Evolutionary conservation across 1,140 invertebrate species (phyloP).

Genomic region (Papilio glaucus): DNA sequence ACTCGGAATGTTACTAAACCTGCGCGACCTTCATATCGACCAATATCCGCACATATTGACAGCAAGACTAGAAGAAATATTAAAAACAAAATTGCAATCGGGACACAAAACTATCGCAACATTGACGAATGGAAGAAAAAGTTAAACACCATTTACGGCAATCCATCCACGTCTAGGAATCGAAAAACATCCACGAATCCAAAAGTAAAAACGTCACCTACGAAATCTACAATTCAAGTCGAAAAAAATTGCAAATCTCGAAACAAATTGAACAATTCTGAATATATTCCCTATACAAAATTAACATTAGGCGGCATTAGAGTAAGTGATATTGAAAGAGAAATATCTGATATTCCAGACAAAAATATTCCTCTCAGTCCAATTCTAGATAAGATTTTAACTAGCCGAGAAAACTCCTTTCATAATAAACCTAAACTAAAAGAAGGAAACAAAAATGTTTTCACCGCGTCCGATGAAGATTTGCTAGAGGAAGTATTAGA

Average conservation of each 20-base stretch:
- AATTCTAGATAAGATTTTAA: conserved; percentile 71
- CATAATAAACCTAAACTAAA: conserved; percentile 53
- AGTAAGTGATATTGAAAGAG: conserved; percentile 73
- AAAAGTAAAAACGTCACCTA: conserved; percentile 37
- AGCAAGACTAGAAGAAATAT: conserved; percentile 42
- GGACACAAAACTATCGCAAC: conserved; percentile 40
- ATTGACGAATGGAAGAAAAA: conserved; percentile 71
- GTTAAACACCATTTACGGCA: conserved; percentile 66
- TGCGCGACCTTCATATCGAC: neutral
- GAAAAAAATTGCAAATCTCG: conserved; percentile 43
- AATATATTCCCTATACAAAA: conserved; percentile 81
- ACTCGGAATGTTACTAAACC: conserved; percentile 41
- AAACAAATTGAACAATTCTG: conserved; percentile 59
- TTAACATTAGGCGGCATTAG: conserved; percentile 76
- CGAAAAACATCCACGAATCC: conserved; percentile 43
- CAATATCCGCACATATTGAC: conserved; percentile 14
- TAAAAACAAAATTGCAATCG: conserved; percentile 43
- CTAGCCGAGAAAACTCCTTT: conserved; percentile 66
- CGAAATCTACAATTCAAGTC: conserved; percentile 39
- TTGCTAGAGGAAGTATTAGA: conserved; percentile 73
- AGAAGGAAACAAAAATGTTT: conserved; percentile 55
- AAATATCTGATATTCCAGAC: conserved; percentile 62
- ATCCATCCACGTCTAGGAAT: conserved; percentile 46
- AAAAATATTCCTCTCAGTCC: conserved; percentile 65
- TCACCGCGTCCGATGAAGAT: conserved; percentile 76